phyloP scores from a whole-genome alignment of 2,888 invertebrate species.

The Trachelus troglodyta region DNA sequence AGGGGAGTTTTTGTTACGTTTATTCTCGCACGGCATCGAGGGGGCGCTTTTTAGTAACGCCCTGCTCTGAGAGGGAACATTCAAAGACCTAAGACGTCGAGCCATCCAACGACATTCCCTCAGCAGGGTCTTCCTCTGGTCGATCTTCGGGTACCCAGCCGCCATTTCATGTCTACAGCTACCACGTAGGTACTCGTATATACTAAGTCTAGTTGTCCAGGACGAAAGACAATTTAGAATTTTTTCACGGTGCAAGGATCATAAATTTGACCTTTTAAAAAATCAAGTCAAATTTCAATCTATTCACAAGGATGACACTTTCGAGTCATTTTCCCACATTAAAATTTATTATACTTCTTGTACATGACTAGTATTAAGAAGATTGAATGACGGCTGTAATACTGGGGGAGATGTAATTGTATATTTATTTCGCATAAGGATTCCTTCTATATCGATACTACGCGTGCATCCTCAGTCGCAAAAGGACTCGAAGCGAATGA shows the following conservation, averaged over 20 bases:
- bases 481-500: not conserved
- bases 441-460: not conserved
- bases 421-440: not conserved
- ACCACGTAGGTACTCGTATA: not conserved
- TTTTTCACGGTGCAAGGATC: not conserved
- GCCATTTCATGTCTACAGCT: not conserved
- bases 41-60: slow-evolving; percentile 50
- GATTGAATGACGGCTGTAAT: not conserved
- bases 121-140: not conserved
- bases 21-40: slow-evolving; percentile 50
- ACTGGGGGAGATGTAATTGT: not conserved
- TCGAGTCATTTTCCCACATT: not conserved
- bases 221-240: not conserved
- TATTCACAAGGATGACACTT: not conserved
- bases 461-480: not conserved
- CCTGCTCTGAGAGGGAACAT: slow-evolving; percentile 16
- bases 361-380: not conserved
- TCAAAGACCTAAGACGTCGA: slow-evolving; percentile 4
- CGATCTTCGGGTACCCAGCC: not conserved
- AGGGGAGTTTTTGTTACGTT: slow-evolving; percentile 50
- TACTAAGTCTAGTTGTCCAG: not conserved
- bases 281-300: not conserved
- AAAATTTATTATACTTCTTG: not conserved
- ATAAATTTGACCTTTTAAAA: not conserved
- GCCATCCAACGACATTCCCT: not conserved